Conservation (phyloP, 92 coral and sea anemone species). For the Parazoanthus swiftii region DNA sequence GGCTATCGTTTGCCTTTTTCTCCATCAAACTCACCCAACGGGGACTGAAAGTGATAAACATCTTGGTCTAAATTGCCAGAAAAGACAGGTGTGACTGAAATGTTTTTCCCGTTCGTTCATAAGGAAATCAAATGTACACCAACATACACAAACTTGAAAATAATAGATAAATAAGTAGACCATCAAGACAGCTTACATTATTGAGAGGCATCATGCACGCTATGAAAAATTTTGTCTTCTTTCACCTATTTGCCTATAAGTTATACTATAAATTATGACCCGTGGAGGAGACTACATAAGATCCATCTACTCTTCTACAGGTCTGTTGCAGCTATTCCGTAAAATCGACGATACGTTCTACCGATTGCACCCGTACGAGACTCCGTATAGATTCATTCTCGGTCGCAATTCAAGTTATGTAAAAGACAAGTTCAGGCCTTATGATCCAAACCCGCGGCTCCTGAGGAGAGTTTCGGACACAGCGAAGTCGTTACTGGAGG, state of each 20-base stretch:
- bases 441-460: conserved; percentile 64
- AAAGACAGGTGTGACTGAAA: too few species aligned
- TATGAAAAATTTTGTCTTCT: too few species aligned
- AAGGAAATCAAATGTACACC: too few species aligned
- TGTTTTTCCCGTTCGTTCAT: too few species aligned
- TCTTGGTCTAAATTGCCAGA: not conserved
- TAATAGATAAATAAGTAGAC: too few species aligned
- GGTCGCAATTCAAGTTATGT: conserved; percentile 46
- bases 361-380: conserved; percentile 62
- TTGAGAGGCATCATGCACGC: too few species aligned
- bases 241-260: not conserved
- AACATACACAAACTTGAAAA: too few species aligned
- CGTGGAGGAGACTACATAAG: not conserved
- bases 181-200: too few species aligned
- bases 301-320: conserved; percentile 29
- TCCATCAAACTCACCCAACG: not conserved
- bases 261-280: not conserved
- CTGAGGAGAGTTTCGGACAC: conserved; percentile 72
- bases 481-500: conserved; percentile 53
- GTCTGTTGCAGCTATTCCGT: conserved; percentile 57
- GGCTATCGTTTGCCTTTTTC: not conserved
- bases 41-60: not conserved
- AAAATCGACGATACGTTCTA: conserved; percentile 62
- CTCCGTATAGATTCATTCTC: conserved; percentile 56
- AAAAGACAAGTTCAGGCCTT: conserved; percentile 58